Evolutionary conservation across 2,113 vertebrate species (phyloP), one percentile per base, ranked within the genome.

Genomic region (Kryptolebias marmoratus): DNA sequence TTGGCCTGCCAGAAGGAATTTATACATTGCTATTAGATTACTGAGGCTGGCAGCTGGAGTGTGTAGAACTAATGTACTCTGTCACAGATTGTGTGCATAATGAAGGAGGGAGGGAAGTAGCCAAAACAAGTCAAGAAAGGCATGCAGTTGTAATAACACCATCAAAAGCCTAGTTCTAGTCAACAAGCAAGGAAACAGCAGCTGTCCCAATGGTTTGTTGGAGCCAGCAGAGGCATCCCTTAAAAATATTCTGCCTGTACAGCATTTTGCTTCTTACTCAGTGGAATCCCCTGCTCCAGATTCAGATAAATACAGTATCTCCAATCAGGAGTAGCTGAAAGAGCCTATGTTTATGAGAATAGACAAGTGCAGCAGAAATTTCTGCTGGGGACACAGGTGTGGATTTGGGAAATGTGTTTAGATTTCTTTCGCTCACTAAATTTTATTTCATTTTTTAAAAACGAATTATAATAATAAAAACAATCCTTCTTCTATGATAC

Each of bases 1-100:
- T 93, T 93, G 89, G 86, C 81, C 91, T 93, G 91, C 91, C 91
- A 93, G 77, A 88, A 85, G 82, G 86, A 92, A 90, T 93, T 92
- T 91, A 90, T 86, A 90, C 90, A 88, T 89, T 82, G 75, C 80
- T 82, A 88, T 87, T 91, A 88, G 87, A 91, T 93, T 91, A 91
- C 77, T 27, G 77, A 59, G 70, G 80, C 66, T 89, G 88, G 90
- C 92, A 90, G 88, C 82, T 88, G 89, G 89, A 89, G 86, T 91
- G 86, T 66, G 50, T 82, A 73, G 73, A 88, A 87, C 89, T 92
- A 91, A 93, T 93, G 81, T 88, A 81, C 75, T 90, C 89, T 92
- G 90, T 92, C 90, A 90, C 87, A 91, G 85, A 91, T 88, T 91
- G 90, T 90, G 82, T 90, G 87, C 80, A 87, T 90, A 92, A 93